Base-by-base conservation (phyloP, 2,797 vertebrate species). In the Sebastolobus alascanus region DNA sequence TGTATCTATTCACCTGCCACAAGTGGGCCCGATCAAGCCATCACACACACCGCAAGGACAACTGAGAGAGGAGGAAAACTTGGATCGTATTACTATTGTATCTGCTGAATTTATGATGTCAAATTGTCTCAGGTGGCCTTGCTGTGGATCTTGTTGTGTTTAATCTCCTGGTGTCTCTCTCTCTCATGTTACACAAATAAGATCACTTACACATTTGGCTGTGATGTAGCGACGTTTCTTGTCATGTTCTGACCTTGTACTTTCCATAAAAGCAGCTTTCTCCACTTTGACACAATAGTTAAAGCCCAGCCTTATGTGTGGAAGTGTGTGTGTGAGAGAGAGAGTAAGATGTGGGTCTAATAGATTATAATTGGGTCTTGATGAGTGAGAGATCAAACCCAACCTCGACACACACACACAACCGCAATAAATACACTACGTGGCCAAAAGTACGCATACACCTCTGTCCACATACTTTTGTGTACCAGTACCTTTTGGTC, bases 1-100 rank as follows among this genome's bases (percentile, higher is more conserved):
- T n/a, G 71, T 55, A 77, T 77, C 84, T 75, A 70, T 87, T 86
- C 88, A 87, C 77, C 77, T 69, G 52, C 80, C 80, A 81, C 86
- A 87, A 90, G 86, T 79, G 69, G 75, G 40, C n/a, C 40, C 69
- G 80, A 86, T 88, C 84, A 84, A 86, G 25, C 52, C 61, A 35
- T 83, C 80, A 79, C 59, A 67, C 69, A 79, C 79, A 68, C 77
- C 4, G 55, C 31, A 25, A 43, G 63, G 33, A 79, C 77, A 86
- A 82, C 38, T 2, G 63, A 87, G 67, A 75, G 38, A 72, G 27
- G 66, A 83, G 73, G 84, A 85, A 92, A 87, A 77, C 68, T 11
- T 25, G 59, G 67, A 74, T 90, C 75, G 12, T 33, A 37, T 87
- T 90, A 70, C 89, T 65, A 73, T 75, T 79, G 55, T 84, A 46